Conservation (phyloP, 2,888 invertebrate genomes). For the Athalia cordata region DNA sequence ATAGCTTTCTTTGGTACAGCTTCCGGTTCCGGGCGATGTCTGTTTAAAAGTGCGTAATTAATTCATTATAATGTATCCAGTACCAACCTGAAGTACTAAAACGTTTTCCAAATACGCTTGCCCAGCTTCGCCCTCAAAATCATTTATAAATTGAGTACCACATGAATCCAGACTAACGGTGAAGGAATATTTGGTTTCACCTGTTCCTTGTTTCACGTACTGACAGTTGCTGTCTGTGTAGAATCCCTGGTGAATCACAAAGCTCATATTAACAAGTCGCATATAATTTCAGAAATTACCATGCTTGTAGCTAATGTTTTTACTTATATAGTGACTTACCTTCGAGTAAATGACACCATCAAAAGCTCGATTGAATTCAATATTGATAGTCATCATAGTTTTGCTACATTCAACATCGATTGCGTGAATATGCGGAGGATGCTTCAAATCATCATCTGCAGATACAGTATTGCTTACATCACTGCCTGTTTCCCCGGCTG, state of each 20-base stretch:
- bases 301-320: neutral
- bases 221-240: conserved; percentile 82
- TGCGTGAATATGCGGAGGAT: conserved; percentile 85
- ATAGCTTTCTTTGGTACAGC: too few relatives aligned
- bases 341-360: conserved; percentile 89
- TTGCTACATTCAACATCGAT: conserved; percentile 87
- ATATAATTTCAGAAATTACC: neutral
- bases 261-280: conserved; percentile 15
- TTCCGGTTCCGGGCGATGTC: too few relatives aligned
- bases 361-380: conserved; percentile 85
- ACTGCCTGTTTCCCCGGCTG: neutral
- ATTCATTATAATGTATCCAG: neutral
- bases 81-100: conserved; percentile 77
- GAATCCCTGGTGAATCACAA: conserved; percentile 75
- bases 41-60: neutral
- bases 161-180: conserved; percentile 85
- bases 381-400: conserved; percentile 88
- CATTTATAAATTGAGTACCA: conserved; percentile 87
- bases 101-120: conserved; percentile 88
- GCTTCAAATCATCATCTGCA: conserved; percentile 80
- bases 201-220: conserved; percentile 84
- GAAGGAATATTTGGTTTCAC: conserved; percentile 82
- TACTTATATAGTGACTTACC: conserved; percentile 62
- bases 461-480: conserved; percentile 27
- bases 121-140: conserved; percentile 83